Conservation (phyloP, 2,888 invertebrate genomes). For the Perizoma flavofasciatum region DNA sequence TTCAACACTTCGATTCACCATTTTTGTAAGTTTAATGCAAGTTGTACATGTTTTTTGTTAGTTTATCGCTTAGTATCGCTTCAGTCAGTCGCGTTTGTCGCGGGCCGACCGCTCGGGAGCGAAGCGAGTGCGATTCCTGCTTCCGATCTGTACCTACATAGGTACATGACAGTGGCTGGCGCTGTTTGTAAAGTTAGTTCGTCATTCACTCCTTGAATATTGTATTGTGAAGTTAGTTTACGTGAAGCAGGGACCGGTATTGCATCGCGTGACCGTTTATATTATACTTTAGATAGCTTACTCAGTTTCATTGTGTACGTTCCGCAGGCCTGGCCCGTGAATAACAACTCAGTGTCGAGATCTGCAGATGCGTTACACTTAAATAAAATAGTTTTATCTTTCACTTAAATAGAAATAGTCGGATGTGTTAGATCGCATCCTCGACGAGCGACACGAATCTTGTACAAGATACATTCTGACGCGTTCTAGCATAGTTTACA, state of each 20-base stretch:
- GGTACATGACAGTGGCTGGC: slow-evolving; percentile 4
- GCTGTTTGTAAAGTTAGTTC: slow-evolving; percentile 29
- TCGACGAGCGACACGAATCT: background rate
- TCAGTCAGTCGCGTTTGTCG: slow-evolving; percentile 16
- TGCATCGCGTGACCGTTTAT: slow-evolving; percentile 9
- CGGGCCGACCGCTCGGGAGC: background rate
- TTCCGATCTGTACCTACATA: slow-evolving; percentile 5
- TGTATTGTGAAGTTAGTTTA: slow-evolving; percentile 3
- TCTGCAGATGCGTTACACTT: slow-evolving; percentile 29
- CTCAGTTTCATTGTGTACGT: slow-evolving; percentile 7
- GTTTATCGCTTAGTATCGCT: slow-evolving; percentile 37
- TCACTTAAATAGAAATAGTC: slow-evolving; percentile 59
- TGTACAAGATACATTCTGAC: slow-evolving; percentile 49
- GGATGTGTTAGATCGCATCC: slow-evolving; percentile 38
- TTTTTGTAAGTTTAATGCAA: slow-evolving; percentile 35
- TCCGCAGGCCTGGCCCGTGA: slow-evolving; percentile 20
- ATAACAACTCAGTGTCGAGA: slow-evolving; percentile 20
- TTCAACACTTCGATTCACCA: no score
- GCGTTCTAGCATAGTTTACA: slow-evolving; percentile 63
- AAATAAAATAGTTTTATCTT: slow-evolving; percentile 49
- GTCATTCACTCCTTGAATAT: slow-evolving; percentile 16
- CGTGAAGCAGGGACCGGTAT: slow-evolving; percentile 27
- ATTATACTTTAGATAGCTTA: slow-evolving; percentile 5
- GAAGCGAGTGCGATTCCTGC: slow-evolving; percentile 25
- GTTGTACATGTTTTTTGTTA: slow-evolving; percentile 37